Conservation (phyloP, 2,113 vertebrate genomes). For the Python bivittatus region DNA sequence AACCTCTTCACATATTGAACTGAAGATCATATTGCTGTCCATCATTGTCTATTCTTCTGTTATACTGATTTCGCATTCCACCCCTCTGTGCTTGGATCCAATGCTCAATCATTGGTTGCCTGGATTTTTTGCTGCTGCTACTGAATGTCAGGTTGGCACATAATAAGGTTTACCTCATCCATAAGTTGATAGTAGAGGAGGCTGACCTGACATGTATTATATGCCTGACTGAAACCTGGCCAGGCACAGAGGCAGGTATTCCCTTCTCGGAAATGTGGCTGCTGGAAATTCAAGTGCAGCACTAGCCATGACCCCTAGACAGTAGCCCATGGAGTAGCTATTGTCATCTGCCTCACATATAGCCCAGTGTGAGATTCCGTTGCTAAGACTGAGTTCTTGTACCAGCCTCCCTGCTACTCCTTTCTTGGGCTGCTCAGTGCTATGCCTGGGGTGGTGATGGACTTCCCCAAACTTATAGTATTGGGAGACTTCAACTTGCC, state of each 20-base stretch:
- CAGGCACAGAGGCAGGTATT: background rate
- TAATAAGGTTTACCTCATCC: background rate
- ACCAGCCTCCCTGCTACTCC: background rate
- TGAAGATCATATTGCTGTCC: no score
- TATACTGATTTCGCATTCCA: no score
- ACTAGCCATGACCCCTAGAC: background rate
- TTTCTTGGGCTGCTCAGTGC: background rate
- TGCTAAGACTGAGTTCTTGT: background rate
- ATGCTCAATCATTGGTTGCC: no score
- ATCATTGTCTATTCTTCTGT: no score
- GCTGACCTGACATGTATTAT: background rate
- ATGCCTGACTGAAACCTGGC: background rate
- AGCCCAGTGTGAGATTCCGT: background rate
- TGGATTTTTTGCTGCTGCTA: background rate
- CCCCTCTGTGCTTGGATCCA: no score
- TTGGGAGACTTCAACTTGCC: background rate
- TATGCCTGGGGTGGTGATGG: background rate
- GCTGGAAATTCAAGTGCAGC: background rate
- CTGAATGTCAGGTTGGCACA: background rate
- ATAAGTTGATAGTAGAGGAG: background rate
- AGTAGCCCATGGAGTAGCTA: background rate
- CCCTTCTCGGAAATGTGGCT: background rate
- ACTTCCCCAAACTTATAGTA: background rate
- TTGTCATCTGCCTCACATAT: background rate
- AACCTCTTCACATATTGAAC: background rate